phyloP scores from a whole-genome alignment of 2,888 invertebrate genomes.

The Ypsolopha sequella region DNA sequence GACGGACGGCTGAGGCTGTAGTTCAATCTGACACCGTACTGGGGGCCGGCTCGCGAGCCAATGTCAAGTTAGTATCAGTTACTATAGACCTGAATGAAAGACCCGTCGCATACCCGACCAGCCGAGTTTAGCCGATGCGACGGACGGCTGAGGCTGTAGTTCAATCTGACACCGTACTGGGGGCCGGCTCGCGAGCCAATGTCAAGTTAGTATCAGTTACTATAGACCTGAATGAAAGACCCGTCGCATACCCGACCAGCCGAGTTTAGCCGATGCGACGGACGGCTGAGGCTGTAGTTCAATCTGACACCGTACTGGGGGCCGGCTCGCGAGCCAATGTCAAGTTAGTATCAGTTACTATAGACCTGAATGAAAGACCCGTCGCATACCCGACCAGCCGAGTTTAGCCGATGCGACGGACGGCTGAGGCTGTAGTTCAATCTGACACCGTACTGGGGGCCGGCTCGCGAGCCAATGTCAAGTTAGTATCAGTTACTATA shows the following conservation, averaged over 20 bases:
- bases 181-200: conserved; percentile 78
- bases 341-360: too few species aligned
- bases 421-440: neutral
- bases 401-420: neutral
- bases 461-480: too few species aligned
- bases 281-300: neutral
- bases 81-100: neutral
- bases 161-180: neutral
- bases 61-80: conserved; percentile 74
- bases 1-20: neutral
- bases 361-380: neutral
- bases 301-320: neutral
- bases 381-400: neutral
- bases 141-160: neutral
- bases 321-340: neutral
- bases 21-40: neutral
- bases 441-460: neutral
- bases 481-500: too few species aligned
- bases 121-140: neutral
- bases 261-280: neutral
- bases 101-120: neutral
- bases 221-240: neutral
- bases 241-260: neutral
- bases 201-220: conserved; percentile 73
- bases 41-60: conserved; percentile 76